Evolutionary conservation across 2,797 vertebrate species (phyloP), one percentile per base, ranked within the genome.

Genomic region (Aphelocoma californica): DNA sequence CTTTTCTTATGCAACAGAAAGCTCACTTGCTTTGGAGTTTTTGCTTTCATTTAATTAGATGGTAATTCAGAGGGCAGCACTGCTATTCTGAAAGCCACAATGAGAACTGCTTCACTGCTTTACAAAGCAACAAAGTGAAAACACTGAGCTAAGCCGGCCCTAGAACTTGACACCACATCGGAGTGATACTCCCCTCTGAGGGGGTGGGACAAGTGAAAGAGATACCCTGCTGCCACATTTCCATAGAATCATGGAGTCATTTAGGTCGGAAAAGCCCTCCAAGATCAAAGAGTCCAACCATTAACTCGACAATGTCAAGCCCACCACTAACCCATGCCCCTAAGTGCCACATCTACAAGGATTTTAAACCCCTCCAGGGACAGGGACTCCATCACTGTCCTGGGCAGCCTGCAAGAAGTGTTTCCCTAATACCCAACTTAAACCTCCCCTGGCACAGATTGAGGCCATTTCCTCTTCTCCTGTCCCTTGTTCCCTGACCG

Each of bases 1-100:
- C 94, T 93, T 96, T 97, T 95, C 91, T 95, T 92, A 91, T 81
- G 88, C 84, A 95, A 95, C 75, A 93, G 89, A 93, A 80, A 87
- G 89, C 93, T 75, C 83, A 16, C 81, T 96, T 73, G 78, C 93
- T 90, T 92, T 90, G 62, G 86, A 93, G 90, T 60, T 88, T 81
- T 77, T 54, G 61, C 88, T 94, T 93, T 93, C 86, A 84, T 77
- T 89, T 96, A 97, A 95, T 95, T 69, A 92, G 92, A 81, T 79
- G 84, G 89, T 91, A 94, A 96, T 93, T 93, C 95, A 66, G 77
- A 69, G 88, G 88, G 91, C 91, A 96, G 92, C 48, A 2, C 73
- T 28, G 80, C 47, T 83, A 4, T 83, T 88, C 79, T 58, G 53
- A 90, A 75, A 1, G 2, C 69, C 75, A 83, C 94, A 93, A 92